Percentiles rank a stretch among this genome's conserved stretches.
Conservation (phyloP, 1,140 invertebrate species). For the Helicoverpa armigera region DNA sequence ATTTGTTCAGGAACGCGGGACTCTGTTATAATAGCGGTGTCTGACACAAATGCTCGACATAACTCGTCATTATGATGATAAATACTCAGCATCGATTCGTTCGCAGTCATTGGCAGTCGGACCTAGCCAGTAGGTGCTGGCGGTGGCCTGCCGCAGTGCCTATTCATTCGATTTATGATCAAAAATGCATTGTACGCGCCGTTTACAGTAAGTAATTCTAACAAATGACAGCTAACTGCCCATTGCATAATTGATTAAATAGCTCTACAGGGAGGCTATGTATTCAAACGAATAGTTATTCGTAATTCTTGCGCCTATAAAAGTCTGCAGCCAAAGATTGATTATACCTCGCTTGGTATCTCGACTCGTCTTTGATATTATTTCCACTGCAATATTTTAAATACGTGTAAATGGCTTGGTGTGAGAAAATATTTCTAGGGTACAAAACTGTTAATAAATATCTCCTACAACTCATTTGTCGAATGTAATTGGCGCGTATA, state of each 20-base stretch:
- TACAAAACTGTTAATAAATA: not conserved
- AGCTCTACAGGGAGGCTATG: constrained; percentile 20
- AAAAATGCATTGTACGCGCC: constrained; percentile 54
- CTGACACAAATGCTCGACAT: constrained; percentile 69
- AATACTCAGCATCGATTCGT: constrained; percentile 72
- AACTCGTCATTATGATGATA: constrained; percentile 70
- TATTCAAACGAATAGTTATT: constrained; percentile 21
- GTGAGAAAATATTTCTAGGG: not conserved
- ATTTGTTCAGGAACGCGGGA: constrained; percentile 44
- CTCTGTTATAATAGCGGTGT: constrained; percentile 40
- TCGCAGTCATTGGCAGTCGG: constrained; percentile 65
- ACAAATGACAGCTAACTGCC: constrained; percentile 55
- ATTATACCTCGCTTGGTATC: constrained; percentile 1
- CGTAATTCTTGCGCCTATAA: constrained; percentile 14
- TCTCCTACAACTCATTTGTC: not conserved
- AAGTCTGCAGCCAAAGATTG: constrained; percentile 11
- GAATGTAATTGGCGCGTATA: constrained; percentile 41
- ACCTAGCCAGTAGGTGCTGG: constrained; percentile 59
- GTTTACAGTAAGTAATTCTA: constrained; percentile 58
- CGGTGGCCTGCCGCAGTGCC: constrained; percentile 57
- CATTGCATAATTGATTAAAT: constrained; percentile 47
- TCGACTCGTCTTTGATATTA: not conserved
- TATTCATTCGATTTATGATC: constrained; percentile 70
- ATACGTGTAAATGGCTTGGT: not conserved
- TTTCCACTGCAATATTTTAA: constrained; percentile 12